Conservation (phyloP, 2,113 vertebrate genomes). For the Pteronura brasiliensis region DNA sequence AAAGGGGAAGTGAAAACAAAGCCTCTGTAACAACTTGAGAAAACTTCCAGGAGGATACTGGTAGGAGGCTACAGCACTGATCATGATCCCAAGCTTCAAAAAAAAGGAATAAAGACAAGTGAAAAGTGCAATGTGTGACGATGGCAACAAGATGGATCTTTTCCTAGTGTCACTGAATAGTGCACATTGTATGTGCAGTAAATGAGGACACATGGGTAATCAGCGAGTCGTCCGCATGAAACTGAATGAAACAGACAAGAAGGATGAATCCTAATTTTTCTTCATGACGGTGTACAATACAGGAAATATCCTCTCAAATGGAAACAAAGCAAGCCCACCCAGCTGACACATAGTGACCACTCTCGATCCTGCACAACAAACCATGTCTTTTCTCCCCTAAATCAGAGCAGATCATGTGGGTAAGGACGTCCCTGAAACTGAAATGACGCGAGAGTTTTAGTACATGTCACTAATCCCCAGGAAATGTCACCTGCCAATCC, state of each 20-base stretch:
- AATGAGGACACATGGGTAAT: not conserved
- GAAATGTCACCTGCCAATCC: not conserved
- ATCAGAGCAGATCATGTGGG: not conserved
- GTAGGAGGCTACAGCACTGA: not conserved
- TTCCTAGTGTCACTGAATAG: not conserved
- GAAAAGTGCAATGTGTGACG: not conserved
- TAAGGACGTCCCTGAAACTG: too few species aligned
- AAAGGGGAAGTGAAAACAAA: not conserved
- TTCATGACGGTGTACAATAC: not conserved
- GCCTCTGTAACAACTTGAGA: not conserved
- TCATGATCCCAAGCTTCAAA: not conserved
- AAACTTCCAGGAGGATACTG: not conserved
- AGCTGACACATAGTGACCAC: not conserved
- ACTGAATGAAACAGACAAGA: not conserved
- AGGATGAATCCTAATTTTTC: not conserved
- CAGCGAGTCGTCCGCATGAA: not conserved
- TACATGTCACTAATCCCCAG: not conserved
- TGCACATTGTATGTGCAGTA: accelerated
- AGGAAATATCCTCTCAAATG: not conserved
- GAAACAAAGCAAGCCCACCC: not conserved
- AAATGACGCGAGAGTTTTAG: not conserved
- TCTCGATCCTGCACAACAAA: not conserved
- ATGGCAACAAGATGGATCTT: not conserved
- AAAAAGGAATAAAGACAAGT: not conserved
- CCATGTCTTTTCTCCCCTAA: not conserved